Evolutionary conservation across 2,888 invertebrate genomes (phyloP).

Genomic region (Mythimna vitellina): DNA sequence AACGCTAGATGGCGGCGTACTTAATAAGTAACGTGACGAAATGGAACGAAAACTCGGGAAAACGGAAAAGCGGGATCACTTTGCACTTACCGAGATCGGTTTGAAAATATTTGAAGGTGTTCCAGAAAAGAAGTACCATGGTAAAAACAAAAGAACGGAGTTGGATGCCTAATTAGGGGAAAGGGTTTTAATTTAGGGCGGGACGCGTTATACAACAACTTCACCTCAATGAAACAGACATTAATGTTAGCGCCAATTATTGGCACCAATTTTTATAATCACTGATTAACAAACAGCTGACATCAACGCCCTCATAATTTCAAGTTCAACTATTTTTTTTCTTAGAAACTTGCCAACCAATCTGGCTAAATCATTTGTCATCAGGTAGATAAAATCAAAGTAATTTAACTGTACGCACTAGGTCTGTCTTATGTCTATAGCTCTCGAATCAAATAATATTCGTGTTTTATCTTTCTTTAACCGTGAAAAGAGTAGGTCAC

Average conservation of each 20-base stretch:
- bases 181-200: slow-evolving; percentile 33
- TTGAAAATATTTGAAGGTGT: slow-evolving; percentile 49
- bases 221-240: slow-evolving; percentile 31
- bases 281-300: slow-evolving; percentile 27
- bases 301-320: slow-evolving; percentile 26
- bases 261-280: slow-evolving; percentile 34
- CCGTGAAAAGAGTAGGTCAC: slow-evolving; percentile 44
- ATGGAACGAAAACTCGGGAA: neutral
- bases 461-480: slow-evolving; percentile 6
- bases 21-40: neutral
- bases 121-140: slow-evolving; percentile 50
- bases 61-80: neutral
- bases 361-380: neutral
- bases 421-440: neutral
- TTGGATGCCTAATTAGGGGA: slow-evolving; percentile 29
- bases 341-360: slow-evolving; percentile 30
- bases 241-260: slow-evolving; percentile 31
- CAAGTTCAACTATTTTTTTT: slow-evolving; percentile 8
- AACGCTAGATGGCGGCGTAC: slow-evolving; percentile 45
- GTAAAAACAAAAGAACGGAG: slow-evolving; percentile 5
- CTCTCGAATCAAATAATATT: no score
- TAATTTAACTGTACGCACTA: no score
- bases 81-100: slow-evolving; percentile 48
- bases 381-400: neutral
- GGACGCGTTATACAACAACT: slow-evolving; percentile 20